A percentile compares a stretch with the other conserved stretches of the same genome.
Evolutionary conservation across 2,113 vertebrate genomes (phyloP).

Genomic region (Piprites chloris): DNA sequence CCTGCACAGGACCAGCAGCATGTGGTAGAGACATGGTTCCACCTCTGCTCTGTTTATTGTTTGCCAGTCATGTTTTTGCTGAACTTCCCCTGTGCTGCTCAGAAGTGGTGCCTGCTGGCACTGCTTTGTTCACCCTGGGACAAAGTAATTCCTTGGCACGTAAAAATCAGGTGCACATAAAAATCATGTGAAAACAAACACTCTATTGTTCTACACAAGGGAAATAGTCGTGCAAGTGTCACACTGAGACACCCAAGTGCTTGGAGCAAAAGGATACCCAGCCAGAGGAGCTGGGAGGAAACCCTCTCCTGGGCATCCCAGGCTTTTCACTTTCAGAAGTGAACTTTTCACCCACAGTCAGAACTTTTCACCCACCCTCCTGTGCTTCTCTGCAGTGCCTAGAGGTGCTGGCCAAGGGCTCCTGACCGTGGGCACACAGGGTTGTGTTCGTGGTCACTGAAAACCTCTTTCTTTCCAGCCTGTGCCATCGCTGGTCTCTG

Average conservation of each 20-base stretch:
- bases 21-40: background rate
- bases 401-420: background rate
- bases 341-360: background rate
- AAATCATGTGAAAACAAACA: rapidly evolving
- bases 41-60: background rate
- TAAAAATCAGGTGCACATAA: rapidly evolving
- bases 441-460: background rate
- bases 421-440: rapidly evolving
- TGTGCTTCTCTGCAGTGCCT: background rate
- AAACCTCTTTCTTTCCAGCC: conserved; percentile 69
- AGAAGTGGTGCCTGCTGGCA: background rate
- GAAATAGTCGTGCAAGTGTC: background rate
- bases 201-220: background rate
- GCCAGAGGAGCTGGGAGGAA: background rate
- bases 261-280: background rate
- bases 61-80: background rate
- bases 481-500: conserved; percentile 88
- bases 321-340: no score
- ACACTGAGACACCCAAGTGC: background rate
- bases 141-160: background rate
- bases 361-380: background rate
- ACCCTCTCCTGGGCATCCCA: background rate
- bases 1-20: background rate
- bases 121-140: background rate
- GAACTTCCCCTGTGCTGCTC: background rate